Base-by-base conservation (phyloP, 2,888 invertebrate species). In the Melanostoma mellinum region DNA sequence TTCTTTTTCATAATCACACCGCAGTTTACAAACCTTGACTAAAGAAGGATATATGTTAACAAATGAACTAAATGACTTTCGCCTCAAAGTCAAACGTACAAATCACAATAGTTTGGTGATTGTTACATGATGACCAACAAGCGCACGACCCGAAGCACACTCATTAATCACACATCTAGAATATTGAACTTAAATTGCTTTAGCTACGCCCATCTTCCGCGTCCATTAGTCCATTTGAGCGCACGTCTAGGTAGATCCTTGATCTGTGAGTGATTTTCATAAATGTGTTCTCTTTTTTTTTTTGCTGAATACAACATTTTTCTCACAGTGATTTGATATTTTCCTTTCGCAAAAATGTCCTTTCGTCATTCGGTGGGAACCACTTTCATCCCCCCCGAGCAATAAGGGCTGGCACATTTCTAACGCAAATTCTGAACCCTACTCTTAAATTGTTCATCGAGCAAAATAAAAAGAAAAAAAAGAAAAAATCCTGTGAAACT, bases 121-220 rank as follows among this genome's bases (percentile, higher is more conserved):
- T 82, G 81, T 77, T 73, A 73, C 72, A 67, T 72, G 63, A 50
- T 77, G 77, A 76, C 71, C 76, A 52, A 48, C 71, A 46, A 46
- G 44, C 42, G 33, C 55, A 46, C 56, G 60, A 63, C 35, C 52
- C 58, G 52, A 56, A 56, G 56, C 56, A 58, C 36, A 42, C 38
- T 76, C 71, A 81, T 81, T 76, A 76, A 81, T 81, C 81, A 81
- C 77, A 61, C 42, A 52, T 55, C 40, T 61, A 48, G 58, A 73
- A 56, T 58, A 82, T 78, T 78, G 68, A 82, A 78, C 63, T 32
- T 58, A 78, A 78, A 82, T 82, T 78, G 82, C 78, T 78, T 78
- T 82, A 73, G 82, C 20, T 78, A 82, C 82, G 82, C 82, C 82
- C 50, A 78, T 79, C 79, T 55, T 53, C 61, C 50, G 63, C 33